Percentiles rank a stretch among this genome's conserved stretches.
These are phyloP conservation scores for Morpho deidamia DNA, from an alignment of 2,888 invertebrate species.

Conservation along the genomic window DNA sequence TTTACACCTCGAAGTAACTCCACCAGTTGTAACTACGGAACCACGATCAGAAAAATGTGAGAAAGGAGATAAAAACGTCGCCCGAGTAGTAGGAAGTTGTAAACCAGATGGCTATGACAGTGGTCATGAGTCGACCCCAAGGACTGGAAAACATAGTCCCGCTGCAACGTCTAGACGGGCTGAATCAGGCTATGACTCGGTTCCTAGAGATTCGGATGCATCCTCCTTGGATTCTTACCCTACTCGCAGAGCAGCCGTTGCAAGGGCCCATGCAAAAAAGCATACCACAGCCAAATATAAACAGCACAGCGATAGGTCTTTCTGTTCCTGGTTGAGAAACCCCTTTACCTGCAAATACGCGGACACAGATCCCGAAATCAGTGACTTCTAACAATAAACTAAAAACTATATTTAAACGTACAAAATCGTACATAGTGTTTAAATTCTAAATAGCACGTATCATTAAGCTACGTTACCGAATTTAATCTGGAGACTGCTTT, in stretches of 20 bases:
- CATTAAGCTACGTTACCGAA: slow-evolving; percentile 77
- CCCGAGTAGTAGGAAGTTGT: slow-evolving; percentile 81
- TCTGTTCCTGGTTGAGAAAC: slow-evolving; percentile 86
- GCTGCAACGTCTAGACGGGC: slow-evolving; percentile 88
- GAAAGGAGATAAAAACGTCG: slow-evolving; percentile 81
- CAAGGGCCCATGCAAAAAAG: slow-evolving; percentile 71
- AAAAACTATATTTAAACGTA: slow-evolving; percentile 23
- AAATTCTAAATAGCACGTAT: slow-evolving; percentile 56
- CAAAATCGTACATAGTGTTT: slow-evolving; percentile 32
- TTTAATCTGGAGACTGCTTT: slow-evolving; percentile 80
- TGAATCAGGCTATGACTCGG: slow-evolving; percentile 95
- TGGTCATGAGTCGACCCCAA: slow-evolving; percentile 89
- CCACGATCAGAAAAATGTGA: slow-evolving; percentile 80
- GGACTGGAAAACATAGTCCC: slow-evolving; percentile 89
- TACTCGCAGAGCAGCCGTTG: slow-evolving; percentile 67
- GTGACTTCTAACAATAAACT: slow-evolving; percentile 71
- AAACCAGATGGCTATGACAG: slow-evolving; percentile 89
- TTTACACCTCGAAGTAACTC: slow-evolving; percentile 67
- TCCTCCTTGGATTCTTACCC: slow-evolving; percentile 89
- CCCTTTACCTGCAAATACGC: slow-evolving; percentile 88
- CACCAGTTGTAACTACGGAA: slow-evolving; percentile 78
- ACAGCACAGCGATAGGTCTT: slow-evolving; percentile 84
- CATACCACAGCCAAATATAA: slow-evolving; percentile 81
- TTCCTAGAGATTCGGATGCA: slow-evolving; percentile 92
- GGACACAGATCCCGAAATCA: slow-evolving; percentile 83